A percentile compares a stretch with the other conserved stretches of the same genome.
Evolutionary conservation across 53 echinoderm and acorn worm genomes (phyloP).

Genomic region (Zoroaster sp.): DNA sequence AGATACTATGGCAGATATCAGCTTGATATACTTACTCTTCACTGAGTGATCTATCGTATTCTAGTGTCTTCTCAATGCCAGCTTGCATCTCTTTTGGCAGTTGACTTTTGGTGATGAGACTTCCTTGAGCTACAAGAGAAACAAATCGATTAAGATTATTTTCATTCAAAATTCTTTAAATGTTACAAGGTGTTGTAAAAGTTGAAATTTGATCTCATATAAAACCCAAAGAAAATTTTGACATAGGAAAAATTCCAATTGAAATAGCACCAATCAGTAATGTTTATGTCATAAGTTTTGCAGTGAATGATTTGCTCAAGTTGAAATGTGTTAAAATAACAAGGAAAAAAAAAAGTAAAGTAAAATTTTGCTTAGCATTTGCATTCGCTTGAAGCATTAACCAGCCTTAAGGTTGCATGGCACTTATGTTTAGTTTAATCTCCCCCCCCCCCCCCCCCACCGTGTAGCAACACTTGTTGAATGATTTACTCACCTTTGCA

Average conservation of each 20-base stretch:
- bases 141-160: neutral
- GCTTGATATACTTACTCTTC: constrained; percentile 24
- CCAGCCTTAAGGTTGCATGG: too few species aligned
- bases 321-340: too few species aligned
- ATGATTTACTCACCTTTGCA: constrained; percentile 66
- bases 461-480: neutral
- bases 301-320: too few species aligned
- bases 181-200: neutral
- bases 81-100: constrained; percentile 90
- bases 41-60: constrained; percentile 36
- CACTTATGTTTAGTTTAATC: too few species aligned
- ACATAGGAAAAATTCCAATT: too few species aligned
- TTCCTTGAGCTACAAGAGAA: constrained; percentile 65
- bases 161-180: neutral
- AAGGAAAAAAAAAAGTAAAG: too few species aligned
- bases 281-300: too few species aligned
- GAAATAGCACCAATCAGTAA: too few species aligned
- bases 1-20: too few species aligned
- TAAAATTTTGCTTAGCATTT: too few species aligned
- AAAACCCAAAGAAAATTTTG: neutral
- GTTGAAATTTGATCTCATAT: neutral
- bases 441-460: neutral
- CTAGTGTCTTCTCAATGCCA: constrained; percentile 92
- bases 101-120: constrained; percentile 90
- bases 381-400: too few species aligned